Percentiles rank a stretch among this genome's conserved stretches.
Conservation (phyloP, 2,888 invertebrate genomes). For the Luperina nickerlii region DNA sequence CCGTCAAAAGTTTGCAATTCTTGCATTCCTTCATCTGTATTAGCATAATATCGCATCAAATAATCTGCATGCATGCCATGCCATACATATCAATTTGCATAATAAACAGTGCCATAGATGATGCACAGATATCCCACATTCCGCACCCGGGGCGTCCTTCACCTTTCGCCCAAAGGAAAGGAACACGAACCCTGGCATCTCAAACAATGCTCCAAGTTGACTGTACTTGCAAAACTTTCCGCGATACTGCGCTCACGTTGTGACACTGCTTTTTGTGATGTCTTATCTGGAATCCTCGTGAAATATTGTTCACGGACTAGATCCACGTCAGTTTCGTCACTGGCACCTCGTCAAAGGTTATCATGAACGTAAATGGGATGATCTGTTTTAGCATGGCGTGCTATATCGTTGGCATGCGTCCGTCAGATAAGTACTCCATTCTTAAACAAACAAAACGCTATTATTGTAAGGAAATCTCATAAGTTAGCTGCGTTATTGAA, state of each 20-base stretch:
- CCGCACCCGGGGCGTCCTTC: constrained; percentile 80
- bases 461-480: constrained; percentile 35
- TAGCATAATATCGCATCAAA: constrained; percentile 62
- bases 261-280: constrained; percentile 85
- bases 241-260: constrained; percentile 78
- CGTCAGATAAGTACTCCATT: constrained; percentile 28
- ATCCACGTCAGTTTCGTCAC: constrained; percentile 80
- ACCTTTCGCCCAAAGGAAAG: constrained; percentile 84
- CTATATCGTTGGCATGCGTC: constrained; percentile 42
- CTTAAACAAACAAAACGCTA: constrained; percentile 22
- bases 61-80: constrained; percentile 67
- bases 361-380: constrained; percentile 75
- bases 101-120: constrained; percentile 71
- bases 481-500: constrained; percentile 52
- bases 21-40: constrained; percentile 58
- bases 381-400: constrained; percentile 63
- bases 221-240: constrained; percentile 85
- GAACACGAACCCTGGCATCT: constrained; percentile 79
- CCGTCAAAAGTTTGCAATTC: constrained; percentile 62
- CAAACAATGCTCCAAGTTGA: constrained; percentile 80
- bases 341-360: constrained; percentile 81
- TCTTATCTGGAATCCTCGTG: constrained; percentile 84
- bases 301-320: constrained; percentile 84
- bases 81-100: constrained; percentile 74
- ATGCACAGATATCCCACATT: constrained; percentile 78